A percentile compares a stretch with the other conserved stretches of the same genome.
phyloP scores from a whole-genome alignment of 2,888 invertebrate species.

The Acleris laterana region DNA sequence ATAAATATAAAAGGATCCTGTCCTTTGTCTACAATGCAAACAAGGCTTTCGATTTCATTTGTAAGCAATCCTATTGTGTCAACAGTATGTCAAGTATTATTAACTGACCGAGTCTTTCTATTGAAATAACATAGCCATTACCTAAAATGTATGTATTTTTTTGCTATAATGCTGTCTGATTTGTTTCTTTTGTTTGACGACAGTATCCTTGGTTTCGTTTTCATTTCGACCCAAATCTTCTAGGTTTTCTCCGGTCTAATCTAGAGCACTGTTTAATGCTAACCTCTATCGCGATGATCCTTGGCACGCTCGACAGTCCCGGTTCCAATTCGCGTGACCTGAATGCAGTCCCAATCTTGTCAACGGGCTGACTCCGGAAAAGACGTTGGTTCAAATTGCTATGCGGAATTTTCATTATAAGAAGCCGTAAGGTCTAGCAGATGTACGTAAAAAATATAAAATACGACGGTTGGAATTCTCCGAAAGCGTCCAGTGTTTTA shows the following conservation, averaged over 20 bases:
- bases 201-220: background rate
- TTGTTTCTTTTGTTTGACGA: background rate
- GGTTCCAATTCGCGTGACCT: slow-evolving; percentile 34
- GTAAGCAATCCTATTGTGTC: slow-evolving; percentile 10
- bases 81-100: slow-evolving; percentile 17
- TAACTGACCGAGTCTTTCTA: background rate
- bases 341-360: slow-evolving; percentile 28
- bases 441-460: too few species aligned
- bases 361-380: slow-evolving; percentile 8
- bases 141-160: too few species aligned
- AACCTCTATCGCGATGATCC: slow-evolving; percentile 33
- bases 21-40: slow-evolving; percentile 24
- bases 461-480: background rate
- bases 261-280: slow-evolving; percentile 24
- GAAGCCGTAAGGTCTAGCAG: too few species aligned
- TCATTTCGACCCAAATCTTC: slow-evolving; percentile 8
- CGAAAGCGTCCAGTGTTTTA: background rate
- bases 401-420: background rate
- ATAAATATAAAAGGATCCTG: slow-evolving; percentile 21
- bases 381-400: background rate
- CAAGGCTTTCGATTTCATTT: slow-evolving; percentile 30
- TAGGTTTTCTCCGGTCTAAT: slow-evolving; percentile 8
- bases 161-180: fast-evolving
- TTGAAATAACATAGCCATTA: too few species aligned
- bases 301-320: slow-evolving; percentile 35